Evolutionary conservation across 2,888 invertebrate genomes (phyloP).

Genomic region (Slavum lentiscoides): DNA sequence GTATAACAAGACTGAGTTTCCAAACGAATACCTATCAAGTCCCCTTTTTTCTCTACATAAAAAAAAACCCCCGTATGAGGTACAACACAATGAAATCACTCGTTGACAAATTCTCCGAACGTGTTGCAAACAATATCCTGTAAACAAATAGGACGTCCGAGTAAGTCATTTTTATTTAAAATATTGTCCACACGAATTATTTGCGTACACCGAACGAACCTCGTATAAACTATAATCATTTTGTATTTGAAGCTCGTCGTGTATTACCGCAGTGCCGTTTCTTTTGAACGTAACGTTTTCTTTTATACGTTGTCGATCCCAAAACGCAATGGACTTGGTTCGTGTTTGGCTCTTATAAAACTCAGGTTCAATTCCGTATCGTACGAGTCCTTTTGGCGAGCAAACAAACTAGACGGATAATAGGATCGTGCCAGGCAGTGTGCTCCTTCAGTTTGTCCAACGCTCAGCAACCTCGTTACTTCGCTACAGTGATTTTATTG

Average conservation of each 20-base stretch:
- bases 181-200: neutral
- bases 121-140: neutral
- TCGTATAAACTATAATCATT: neutral
- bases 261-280: neutral
- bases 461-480: neutral
- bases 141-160: neutral
- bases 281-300: neutral
- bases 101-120: neutral
- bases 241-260: neutral
- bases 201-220: neutral
- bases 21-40: too few relatives aligned
- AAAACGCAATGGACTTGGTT: neutral
- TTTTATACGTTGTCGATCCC: neutral
- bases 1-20: too few relatives aligned
- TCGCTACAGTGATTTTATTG: conserved; percentile 18
- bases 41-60: too few relatives aligned
- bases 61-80: too few relatives aligned
- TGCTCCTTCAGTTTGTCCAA: conserved; percentile 2
- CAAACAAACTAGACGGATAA: conserved; percentile 18
- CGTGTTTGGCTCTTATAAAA: neutral
- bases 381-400: neutral
- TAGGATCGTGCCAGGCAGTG: neutral
- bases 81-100: too few relatives aligned
- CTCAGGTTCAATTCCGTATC: neutral
- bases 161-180: neutral